phyloP scores from a whole-genome alignment of 2,797 vertebrate genomes.

The Allobates femoralis region DNA sequence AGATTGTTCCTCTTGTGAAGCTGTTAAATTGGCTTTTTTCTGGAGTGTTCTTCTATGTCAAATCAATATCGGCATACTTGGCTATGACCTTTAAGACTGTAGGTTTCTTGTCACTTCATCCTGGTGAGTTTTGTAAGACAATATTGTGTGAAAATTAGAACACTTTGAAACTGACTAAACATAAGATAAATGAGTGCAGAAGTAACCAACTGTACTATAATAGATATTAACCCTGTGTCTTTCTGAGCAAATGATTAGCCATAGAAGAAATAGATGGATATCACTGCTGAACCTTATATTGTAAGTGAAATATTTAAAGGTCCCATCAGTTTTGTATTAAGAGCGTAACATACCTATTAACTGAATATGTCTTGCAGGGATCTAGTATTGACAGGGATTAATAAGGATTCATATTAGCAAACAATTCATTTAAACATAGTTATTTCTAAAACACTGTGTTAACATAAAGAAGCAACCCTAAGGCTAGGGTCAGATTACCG shows the following conservation, averaged over 20 bases:
- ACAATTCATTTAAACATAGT: no score
- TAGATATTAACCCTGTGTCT: not conserved
- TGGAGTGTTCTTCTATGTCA: conserved; percentile 23
- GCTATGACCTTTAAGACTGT: conserved; percentile 40
- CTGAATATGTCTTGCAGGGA: no score
- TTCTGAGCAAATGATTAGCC: not conserved
- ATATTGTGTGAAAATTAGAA: conserved; percentile 29
- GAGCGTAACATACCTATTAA: no score
- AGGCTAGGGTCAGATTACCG: no score
- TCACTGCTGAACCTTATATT: not conserved
- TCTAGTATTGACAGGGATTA: no score
- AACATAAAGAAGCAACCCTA: no score
- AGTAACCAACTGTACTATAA: not conserved
- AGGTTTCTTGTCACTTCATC: conserved; percentile 26
- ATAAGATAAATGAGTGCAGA: not conserved
- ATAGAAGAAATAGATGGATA: not conserved
- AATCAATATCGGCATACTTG: conserved; percentile 26
- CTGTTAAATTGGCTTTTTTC: conserved; percentile 24
- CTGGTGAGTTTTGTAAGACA: conserved; percentile 29
- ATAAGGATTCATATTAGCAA: no score
- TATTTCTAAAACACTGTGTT: no score
- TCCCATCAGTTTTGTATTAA: not conserved
- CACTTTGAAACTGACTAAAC: not conserved
- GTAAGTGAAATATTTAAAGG: not conserved
- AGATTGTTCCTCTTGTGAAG: not conserved